Evolutionary conservation across 2,113 vertebrate genomes (phyloP), one percentile per base, ranked within the genome.

Genomic region (Lanius collurio): DNA sequence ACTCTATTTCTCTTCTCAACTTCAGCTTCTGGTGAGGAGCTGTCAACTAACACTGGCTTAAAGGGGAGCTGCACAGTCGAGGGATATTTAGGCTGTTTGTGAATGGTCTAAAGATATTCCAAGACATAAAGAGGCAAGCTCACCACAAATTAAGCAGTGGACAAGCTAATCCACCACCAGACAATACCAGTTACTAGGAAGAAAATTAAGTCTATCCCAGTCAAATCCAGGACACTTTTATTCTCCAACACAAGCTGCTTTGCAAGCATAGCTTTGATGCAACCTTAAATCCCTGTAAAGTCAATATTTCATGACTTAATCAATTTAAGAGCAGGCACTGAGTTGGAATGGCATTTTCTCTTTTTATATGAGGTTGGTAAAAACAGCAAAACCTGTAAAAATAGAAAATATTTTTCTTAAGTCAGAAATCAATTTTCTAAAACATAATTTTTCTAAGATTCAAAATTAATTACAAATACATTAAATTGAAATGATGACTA

Each of bases 401-500:
- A 95, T 57, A 37, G 50, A 91, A 68, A 78, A 46, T 4, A 83
- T 90, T 89, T 95, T 94, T 81, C 57, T 86, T 65, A 42, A 83
- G 14, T 37, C 21, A 84, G 44, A 94, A 97, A 94, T 79, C 22
- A 41, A 52, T 93, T 84, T 56, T 91, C 33, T 59, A 77, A 74
- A 69, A 28, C 76, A 76, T 82, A 90, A 39, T 89, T 91, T 67
- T 95, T 96, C 47, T 90, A 87, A 93, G 44, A 65, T 83, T 53
- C 27, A 83, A 95, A 95, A 92, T 97, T 97, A 96, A 93, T 97
- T 97, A 33, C 50, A 94, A 94, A 94, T 95, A 81, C 41, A 91
- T 70, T 85, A 65, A 93, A 39, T 73, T 90, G 81, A 95, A 93
- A 89, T 79, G 62, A 96, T 95, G 94, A 88, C 76, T 65, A 63